Base-by-base conservation (phyloP, 1,140 invertebrate genomes). In the Conus betulinus region DNA sequence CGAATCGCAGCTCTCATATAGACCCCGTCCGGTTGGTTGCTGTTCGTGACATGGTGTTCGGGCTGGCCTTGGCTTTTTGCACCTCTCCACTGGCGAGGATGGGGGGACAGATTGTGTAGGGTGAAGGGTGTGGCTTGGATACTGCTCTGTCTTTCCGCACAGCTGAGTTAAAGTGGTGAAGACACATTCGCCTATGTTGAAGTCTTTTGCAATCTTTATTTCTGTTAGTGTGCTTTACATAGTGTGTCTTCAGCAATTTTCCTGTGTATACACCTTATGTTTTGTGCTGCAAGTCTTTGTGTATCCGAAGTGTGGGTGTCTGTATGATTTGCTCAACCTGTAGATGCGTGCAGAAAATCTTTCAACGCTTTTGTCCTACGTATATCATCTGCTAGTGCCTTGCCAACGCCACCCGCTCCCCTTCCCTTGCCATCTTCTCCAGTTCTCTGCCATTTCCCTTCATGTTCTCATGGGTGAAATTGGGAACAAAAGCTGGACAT, bases 1-100 rank as follows among this genome's bases (percentile, higher is more conserved):
- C 85, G 23, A 97, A 98, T 94, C 96, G 95, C 97, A 98, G 95
- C 97, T 89, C 89, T 27, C 85, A 88, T 17, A 60, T 90, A 10
- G 79, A 85, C 39, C 88, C 90, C 17, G 85, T 90, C 57, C 82
- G 88, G 91, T 71, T 71, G 13, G 67, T 71, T 13, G 67, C 11
- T 71, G 17, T 63, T 63, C 60, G 60, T 63, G 60, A 20, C 60
- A 63, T 63, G 60, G 60, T 20, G 60, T 20, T 63, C 60, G 60
- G 60, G 60, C 67, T 71, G 13, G 67, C 67, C 67, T 71, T 23
- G 67, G 13, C 11, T 71, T 71, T 71, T 20, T 71, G 67, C 67
- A 71, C 67, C 67, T n/a, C 67, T n/a, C 67, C 15, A n/a, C 67
- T 71, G 67, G 67, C 67, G 67, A 71, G 67, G 67, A 23, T 63